Evolutionary conservation across 92 coral and sea anemone genomes (phyloP).

Genomic region (Epizoanthus stellaris): DNA sequence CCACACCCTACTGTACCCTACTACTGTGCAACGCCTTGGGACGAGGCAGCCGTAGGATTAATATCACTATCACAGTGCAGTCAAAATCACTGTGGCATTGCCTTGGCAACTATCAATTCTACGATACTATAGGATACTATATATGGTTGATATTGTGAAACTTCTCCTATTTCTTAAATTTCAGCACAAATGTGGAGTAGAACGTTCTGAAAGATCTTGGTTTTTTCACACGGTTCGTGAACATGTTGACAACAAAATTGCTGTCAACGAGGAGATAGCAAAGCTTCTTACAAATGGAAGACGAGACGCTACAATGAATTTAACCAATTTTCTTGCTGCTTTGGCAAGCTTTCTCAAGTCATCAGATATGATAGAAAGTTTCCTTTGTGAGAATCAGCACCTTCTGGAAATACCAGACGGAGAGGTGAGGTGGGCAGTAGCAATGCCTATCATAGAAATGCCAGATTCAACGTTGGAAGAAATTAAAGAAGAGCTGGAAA

Average conservation of each 20-base stretch:
- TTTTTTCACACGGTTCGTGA: constrained; percentile 68
- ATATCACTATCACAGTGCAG: too few relatives aligned
- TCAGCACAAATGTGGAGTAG: constrained; percentile 60
- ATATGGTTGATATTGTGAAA: too few relatives aligned
- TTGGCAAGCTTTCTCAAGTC: constrained; percentile 35
- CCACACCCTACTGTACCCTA: too few relatives aligned
- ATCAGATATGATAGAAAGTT: constrained; percentile 54
- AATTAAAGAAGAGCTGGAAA: not conserved
- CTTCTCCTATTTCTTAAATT: not conserved
- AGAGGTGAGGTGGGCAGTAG: constrained; percentile 74
- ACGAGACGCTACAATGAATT: constrained; percentile 44
- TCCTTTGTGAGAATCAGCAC: constrained; percentile 55
- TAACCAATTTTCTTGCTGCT: constrained; percentile 71
- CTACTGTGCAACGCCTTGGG: too few relatives aligned
- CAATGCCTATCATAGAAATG: constrained; percentile 18
- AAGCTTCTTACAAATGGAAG: constrained; percentile 66
- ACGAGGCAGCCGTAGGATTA: too few relatives aligned
- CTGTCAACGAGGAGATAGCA: constrained; percentile 72
- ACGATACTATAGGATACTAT: too few relatives aligned
- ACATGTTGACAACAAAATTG: constrained; percentile 51
- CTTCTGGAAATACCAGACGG: constrained; percentile 63
- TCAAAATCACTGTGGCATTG: too few relatives aligned
- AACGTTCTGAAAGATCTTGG: constrained; percentile 39
- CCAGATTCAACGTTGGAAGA: constrained; percentile 56
- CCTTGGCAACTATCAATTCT: too few relatives aligned